Base-by-base conservation (phyloP, 2,113 vertebrate genomes). In the Condylura cristata region DNA sequence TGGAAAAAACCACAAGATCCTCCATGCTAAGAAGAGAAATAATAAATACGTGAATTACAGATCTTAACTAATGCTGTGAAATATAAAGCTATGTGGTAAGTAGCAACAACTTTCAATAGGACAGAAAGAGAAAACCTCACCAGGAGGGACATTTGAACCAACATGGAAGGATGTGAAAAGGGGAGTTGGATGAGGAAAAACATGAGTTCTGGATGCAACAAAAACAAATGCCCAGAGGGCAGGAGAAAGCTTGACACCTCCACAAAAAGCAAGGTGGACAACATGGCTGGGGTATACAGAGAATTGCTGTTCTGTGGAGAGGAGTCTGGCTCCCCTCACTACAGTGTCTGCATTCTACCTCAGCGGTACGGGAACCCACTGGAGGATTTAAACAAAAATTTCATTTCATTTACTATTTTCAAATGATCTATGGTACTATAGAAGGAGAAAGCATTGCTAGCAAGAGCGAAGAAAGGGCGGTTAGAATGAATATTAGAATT, bases 131-230 rank as follows among this genome's bases (percentile, higher is more conserved):
- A 84, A 63, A 7, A 58, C 26, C 1, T 71, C n/a, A 37, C 22
- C 74, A 70, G 65, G 16, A 86, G 30, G 34, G 16, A 60, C 6
- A 58, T 78, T 44, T 70, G 61, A 60, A 46, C 16, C 20, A 6
- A 88, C 56, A 71, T 16, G n/a, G 70, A 78, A 94, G 48, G 48
- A 86, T 65, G 22, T 76, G 18, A 89, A 89, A 76, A 66, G 22
- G 12, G 9, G 11, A 8, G 12, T 46, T 5, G 6, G 20, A 61
- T 68, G 41, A 80, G 65, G 32, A 72, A 37, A 86, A 92, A 61
- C 46, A 82, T 5, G 22, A 26, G 17, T 39, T 11, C 1, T 20
- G 24, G n/a, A 94, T 60, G 53, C 6, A 75, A 41, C 11, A 86
- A 61, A 34, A 92, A 28, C 48, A 20, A 79, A 84, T 53, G 7